Evolutionary conservation across 2,888 invertebrate genomes (phyloP).

Genomic region (Oscheius sp.): DNA sequence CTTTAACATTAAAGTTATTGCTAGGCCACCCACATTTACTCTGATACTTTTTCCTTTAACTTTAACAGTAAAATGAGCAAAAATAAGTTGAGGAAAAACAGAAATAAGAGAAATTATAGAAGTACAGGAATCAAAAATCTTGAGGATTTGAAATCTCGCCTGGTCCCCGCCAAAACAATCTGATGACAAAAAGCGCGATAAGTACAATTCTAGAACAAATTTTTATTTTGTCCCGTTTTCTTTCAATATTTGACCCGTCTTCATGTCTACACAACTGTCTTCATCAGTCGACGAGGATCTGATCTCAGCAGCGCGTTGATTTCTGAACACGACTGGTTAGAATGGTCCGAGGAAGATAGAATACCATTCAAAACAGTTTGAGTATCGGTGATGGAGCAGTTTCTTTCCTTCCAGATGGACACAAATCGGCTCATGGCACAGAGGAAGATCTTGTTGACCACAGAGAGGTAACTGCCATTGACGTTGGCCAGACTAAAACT

Average conservation of each 20-base stretch:
- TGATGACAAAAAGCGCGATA: too few species aligned
- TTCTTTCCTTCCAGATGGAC: conserved; percentile 22
- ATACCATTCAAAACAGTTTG: conserved; percentile 29
- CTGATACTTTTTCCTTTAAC: too few species aligned
- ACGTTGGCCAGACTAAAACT: conserved; percentile 28
- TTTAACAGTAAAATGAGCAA: too few species aligned
- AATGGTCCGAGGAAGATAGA: neutral
- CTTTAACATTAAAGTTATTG: too few species aligned
- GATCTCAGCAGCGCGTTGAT: conserved; percentile 20
- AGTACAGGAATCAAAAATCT: too few species aligned
- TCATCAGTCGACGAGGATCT: conserved; percentile 15
- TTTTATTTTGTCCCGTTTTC: too few species aligned
- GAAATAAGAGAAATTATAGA: too few species aligned
- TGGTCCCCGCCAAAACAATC: too few species aligned
- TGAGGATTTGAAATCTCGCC: too few species aligned
- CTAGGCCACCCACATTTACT: too few species aligned
- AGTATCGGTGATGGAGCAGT: conserved; percentile 31
- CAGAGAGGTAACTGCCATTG: conserved; percentile 17
- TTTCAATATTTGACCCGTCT: neutral
- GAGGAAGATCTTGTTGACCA: conserved; percentile 22
- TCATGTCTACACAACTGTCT: neutral
- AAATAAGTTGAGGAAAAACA: too few species aligned
- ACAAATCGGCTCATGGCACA: conserved; percentile 4
- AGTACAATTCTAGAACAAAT: too few species aligned
- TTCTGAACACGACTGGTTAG: neutral